phyloP scores from a whole-genome alignment of 2,888 invertebrate genomes.

The Elysia crispata region DNA sequence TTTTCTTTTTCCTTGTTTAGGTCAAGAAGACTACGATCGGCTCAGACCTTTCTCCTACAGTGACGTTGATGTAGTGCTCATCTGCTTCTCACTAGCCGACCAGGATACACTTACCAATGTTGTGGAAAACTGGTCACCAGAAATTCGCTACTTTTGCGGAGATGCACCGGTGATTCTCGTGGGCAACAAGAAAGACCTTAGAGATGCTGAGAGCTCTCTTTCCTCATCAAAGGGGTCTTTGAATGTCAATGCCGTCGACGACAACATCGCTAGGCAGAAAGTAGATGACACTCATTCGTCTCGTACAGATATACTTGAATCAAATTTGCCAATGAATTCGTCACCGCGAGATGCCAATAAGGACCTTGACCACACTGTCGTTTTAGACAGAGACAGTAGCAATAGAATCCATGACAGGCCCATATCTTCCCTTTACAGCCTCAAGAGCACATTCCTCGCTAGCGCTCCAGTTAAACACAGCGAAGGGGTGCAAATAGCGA shows the following conservation, averaged over 20 bases:
- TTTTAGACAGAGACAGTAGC: too few species aligned
- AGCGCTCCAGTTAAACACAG: constrained; percentile 35
- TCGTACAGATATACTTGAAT: neutral
- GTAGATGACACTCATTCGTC: neutral
- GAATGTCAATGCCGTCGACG: neutral
- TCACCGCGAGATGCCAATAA: neutral
- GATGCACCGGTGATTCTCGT: constrained; percentile 51
- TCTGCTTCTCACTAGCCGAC: constrained; percentile 52
- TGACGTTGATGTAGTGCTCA: constrained; percentile 50
- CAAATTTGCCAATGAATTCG: neutral
- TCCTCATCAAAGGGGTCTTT: neutral
- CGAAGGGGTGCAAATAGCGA: constrained; percentile 43
- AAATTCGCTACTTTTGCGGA: constrained; percentile 52
- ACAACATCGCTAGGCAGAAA: neutral
- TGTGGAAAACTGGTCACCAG: constrained; percentile 51
- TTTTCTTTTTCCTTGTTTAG: constrained; percentile 25
- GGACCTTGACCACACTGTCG: too few species aligned
- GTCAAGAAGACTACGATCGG: constrained; percentile 54
- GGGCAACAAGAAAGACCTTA: constrained; percentile 53
- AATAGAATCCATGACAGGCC: neutral
- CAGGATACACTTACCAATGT: constrained; percentile 51
- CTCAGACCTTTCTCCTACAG: constrained; percentile 52
- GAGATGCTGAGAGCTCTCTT: constrained; percentile 24
- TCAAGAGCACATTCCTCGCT: neutral
- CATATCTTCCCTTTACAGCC: neutral